Base-by-base conservation (phyloP, 2,113 vertebrate species). In the Planiliza haematocheilus region DNA sequence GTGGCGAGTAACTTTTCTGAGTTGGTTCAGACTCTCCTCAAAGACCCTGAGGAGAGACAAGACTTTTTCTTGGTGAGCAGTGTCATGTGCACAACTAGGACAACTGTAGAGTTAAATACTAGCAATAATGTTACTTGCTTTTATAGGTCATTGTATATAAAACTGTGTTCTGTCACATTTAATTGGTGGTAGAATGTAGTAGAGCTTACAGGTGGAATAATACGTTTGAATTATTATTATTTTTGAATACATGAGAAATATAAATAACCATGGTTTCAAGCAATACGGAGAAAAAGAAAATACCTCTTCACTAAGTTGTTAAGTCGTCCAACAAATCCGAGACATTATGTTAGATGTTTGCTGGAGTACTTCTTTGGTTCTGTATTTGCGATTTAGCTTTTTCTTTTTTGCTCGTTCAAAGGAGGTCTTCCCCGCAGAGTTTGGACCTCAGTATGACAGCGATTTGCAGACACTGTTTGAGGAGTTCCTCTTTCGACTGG, bases 401-500 rank as follows among this genome's bases (percentile, higher is more conserved):
- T 24, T 41, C 55, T 38, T 18, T 16, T 76, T 45, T 11, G 24
- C 8, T 64, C 7, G 58, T 57, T 62, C 14, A 36, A 49, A 95
- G 95, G 91, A 92, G 38, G 72, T 87, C 1, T 93, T 93, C 62
- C 85, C 91, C 52, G 81, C 69, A 2, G 91, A 95, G 34, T 95
- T 92, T 39, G 94, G 95, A 9, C 80, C 92, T 30, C 56, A 75
- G 17, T 96, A 95, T 52, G 61, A 95, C 62, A 16, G 9, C 3
- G 94, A 93, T 24, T 68, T 96, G 59, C 91, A 94, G 81, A 89
- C 77, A 4, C 89, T 96, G 24, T 89, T 96, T 21, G 92, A 88
- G 9, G 94, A 96, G 81, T 95, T 94, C 17, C 58, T 92, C 51
- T 89, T 70, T 80, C 92, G 93, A 16, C 78, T 96, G 36, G 84